phyloP scores from a whole-genome alignment of 1,140 invertebrate genomes.

The Lucilia sericata region DNA sequence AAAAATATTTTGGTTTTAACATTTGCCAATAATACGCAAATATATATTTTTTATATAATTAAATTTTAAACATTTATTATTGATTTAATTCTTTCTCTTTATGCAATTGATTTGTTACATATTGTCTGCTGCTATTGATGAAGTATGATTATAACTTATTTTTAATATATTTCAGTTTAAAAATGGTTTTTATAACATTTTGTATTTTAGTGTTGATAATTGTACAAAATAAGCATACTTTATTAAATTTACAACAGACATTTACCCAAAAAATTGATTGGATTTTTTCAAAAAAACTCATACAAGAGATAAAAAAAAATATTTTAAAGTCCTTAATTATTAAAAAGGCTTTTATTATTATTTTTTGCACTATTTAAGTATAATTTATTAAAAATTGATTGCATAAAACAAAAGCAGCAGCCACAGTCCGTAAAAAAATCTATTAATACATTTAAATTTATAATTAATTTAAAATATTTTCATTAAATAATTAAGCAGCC shows the following conservation, averaged over 20 bases:
- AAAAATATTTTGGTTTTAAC: too few relatives aligned
- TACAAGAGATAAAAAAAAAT: too few relatives aligned
- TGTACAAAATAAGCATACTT: neutral
- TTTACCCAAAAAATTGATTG: neutral
- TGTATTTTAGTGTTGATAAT: neutral
- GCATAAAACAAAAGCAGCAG: neutral
- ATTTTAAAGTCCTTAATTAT: neutral
- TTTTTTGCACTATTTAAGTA: neutral
- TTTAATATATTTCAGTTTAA: too few relatives aligned
- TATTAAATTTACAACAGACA: neutral
- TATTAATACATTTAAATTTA: constrained; percentile 2
- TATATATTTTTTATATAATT: too few relatives aligned
- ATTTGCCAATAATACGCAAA: too few relatives aligned
- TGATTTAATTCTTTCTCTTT: too few relatives aligned
- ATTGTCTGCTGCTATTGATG: too few relatives aligned
- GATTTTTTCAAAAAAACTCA: neutral
- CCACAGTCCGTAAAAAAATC: neutral
- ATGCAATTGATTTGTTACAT: too few relatives aligned
- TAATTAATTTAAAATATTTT: constrained; percentile 14
- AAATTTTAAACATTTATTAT: too few relatives aligned
- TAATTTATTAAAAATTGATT: too few relatives aligned
- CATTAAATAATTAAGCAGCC: constrained; percentile 19
- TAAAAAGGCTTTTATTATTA: neutral
- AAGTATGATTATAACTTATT: too few relatives aligned
- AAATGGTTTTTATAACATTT: neutral